phyloP scores from a whole-genome alignment of 2,113 vertebrate genomes.

The Centropristis striata region DNA sequence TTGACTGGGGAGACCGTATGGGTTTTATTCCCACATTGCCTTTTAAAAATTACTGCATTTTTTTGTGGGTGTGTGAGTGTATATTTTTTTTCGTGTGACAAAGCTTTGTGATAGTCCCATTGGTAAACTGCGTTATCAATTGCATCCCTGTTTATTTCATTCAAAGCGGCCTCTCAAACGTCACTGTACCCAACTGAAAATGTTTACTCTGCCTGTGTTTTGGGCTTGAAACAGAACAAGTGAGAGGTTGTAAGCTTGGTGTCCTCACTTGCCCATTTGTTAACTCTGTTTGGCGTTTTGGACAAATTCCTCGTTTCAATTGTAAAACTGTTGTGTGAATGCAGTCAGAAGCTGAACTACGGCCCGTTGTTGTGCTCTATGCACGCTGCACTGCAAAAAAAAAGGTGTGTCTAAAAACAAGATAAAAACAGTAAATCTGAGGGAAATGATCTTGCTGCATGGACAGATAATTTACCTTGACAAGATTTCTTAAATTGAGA shows the following conservation, averaged over 20 bases:
- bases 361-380: constrained; percentile 31
- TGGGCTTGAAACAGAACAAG: constrained; percentile 36
- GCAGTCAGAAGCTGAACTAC: constrained; percentile 47
- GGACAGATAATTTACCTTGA: too few species aligned
- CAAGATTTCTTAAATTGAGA: too few species aligned
- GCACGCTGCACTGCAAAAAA: background rate
- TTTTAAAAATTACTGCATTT: constrained; percentile 73
- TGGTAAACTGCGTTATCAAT: constrained; percentile 54
- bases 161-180: constrained; percentile 58
- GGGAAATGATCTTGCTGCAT: too few species aligned
- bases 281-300: constrained; percentile 34
- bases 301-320: constrained; percentile 48
- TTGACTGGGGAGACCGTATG: constrained; percentile 44
- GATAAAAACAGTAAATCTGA: too few species aligned
- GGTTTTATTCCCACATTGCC: constrained; percentile 71
- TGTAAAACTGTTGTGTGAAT: constrained; percentile 53
- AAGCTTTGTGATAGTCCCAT: constrained; percentile 65
- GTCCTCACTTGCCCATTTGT: constrained; percentile 52
- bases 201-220: constrained; percentile 55
- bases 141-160: constrained; percentile 52
- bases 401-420: too few species aligned
- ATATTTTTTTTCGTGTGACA: constrained; percentile 66
- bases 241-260: constrained; percentile 52
- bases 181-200: constrained; percentile 52
- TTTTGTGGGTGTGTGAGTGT: constrained; percentile 65